Evolutionary conservation across 2,797 vertebrate species (phyloP), one percentile per base, ranked within the genome.

Genomic region (Prunella strophiata): DNA sequence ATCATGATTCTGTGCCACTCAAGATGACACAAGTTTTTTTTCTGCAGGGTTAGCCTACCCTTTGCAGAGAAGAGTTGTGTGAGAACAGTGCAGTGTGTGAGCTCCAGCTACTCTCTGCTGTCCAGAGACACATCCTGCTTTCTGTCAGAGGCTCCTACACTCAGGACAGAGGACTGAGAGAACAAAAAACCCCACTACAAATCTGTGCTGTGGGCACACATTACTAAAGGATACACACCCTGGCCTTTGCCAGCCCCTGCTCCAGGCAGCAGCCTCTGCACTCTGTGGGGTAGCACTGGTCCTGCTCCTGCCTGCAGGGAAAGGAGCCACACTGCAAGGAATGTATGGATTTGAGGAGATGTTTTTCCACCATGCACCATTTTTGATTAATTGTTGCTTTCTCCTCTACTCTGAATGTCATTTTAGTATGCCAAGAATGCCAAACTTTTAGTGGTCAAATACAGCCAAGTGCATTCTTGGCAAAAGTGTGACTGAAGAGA

Each of bases 201-300:
- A 40, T 42, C 16, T n/a, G 18, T 51, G 30, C 38, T 59, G 3
- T 1, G 8, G 66, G 15, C 19, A 61, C 16, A 65, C 14, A 26
- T 43, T 27, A 25, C 10, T 11, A 3, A 34, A 16, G 27, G 32
- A 50, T 38, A 18, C 8, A 32, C 7, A 9, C 57, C 36, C 22
- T 71, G 32, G 8, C 34, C 20, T 59, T 77, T 59, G 15, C 18
- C 50, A 81, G 18, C 12, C 22, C 13, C 27, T 52, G 48, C 7
- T 45, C 11, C 40, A 62, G 32, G 34, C 25, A 84, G 20, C 52
- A 71, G 16, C 47, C 16, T 74, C 42, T 55, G 18, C 16, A 65
- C 1, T 32, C 55, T 66, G 7, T 11, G 5, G 3, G 32, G 47
- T 8, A 50, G 30, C 1, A 1, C 16, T 52, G 26, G 22, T 48